Percentiles rank a stretch among this genome's conserved stretches.
These are phyloP conservation scores for Andrena haemorrhoa DNA, from an alignment of 2,888 invertebrate species.

Conservation along the genomic window DNA sequence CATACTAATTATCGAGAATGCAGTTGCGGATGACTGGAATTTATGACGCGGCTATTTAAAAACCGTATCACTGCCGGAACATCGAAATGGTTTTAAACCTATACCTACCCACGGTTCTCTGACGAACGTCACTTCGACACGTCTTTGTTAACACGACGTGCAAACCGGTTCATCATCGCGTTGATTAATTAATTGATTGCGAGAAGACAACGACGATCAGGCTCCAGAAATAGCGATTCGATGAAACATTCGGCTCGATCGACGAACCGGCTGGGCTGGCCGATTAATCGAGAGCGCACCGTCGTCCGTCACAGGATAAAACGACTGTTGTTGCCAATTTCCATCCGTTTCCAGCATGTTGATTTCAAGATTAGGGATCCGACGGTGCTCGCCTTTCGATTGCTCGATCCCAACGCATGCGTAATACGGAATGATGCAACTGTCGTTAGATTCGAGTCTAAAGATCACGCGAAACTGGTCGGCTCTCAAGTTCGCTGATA, in stretches of 20 bases:
- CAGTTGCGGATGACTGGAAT: too few species aligned
- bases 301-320: constrained; percentile 15
- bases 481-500: constrained; percentile 49
- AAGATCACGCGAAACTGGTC: constrained; percentile 59
- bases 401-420: background rate
- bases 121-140: constrained; percentile 28
- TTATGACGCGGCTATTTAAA: constrained; percentile 23
- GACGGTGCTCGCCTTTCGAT: background rate
- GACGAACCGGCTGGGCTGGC: constrained; percentile 29
- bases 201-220: constrained; percentile 23
- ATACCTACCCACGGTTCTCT: background rate
- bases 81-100: constrained; percentile 5
- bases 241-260: constrained; percentile 27
- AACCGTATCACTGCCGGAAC: background rate
- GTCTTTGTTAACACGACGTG: constrained; percentile 40
- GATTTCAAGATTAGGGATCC: background rate
- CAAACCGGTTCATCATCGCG: constrained; percentile 39
- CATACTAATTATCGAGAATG: background rate
- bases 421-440: constrained; percentile 48
- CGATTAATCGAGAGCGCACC: constrained; percentile 31
- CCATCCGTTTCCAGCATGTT: background rate
- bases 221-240: constrained; percentile 34
- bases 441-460: constrained; percentile 37
- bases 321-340: too few species aligned
- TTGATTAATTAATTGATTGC: constrained; percentile 46